phyloP scores from a whole-genome alignment of 2,113 vertebrate genomes.

The Myotis lucifugus region DNA sequence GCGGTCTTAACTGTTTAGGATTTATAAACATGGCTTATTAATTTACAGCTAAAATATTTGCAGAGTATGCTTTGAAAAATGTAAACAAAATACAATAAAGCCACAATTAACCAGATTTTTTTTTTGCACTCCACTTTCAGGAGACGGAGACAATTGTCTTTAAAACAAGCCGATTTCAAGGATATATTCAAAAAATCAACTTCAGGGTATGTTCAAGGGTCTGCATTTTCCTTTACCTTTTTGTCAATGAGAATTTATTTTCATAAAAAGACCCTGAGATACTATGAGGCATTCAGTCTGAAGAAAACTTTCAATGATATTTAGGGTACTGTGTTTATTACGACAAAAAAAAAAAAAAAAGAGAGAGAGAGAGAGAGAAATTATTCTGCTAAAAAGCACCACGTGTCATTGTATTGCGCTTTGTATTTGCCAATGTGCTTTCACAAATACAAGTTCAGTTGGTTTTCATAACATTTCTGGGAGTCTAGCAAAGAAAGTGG shows the following conservation, averaged over 20 bases:
- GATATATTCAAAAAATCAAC: conserved; percentile 79
- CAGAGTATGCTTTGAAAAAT: conserved; percentile 55
- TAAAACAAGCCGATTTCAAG: conserved; percentile 81
- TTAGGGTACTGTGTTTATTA: conserved; percentile 42
- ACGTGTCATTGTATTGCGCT: background rate
- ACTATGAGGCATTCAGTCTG: conserved; percentile 47
- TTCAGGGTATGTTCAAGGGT: conserved; percentile 76
- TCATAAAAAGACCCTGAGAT: conserved; percentile 68
- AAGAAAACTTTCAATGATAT: conserved; percentile 33
- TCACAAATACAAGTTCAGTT: conserved; percentile 43
- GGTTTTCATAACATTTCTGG: conserved; percentile 45
- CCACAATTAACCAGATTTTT: conserved; percentile 70
- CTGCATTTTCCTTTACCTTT: conserved; percentile 60
- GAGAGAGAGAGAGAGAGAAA: background rate
- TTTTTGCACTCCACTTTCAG: conserved; percentile 76
- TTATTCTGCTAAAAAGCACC: conserved; percentile 35
- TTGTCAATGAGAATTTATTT: conserved; percentile 62
- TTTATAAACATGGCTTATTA: conserved; percentile 43
- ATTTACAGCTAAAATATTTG: conserved; percentile 51
- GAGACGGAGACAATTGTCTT: conserved; percentile 79
- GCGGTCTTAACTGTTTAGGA: conserved; percentile 45
- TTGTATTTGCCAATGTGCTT: conserved; percentile 30
- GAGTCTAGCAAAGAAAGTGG: background rate
- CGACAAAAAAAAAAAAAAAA: background rate
- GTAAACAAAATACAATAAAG: conserved; percentile 43